Percentiles rank a stretch among this genome's conserved stretches.
Evolutionary conservation across 2,888 invertebrate species (phyloP).

Genomic region (Coelogynopora nodosa): DNA sequence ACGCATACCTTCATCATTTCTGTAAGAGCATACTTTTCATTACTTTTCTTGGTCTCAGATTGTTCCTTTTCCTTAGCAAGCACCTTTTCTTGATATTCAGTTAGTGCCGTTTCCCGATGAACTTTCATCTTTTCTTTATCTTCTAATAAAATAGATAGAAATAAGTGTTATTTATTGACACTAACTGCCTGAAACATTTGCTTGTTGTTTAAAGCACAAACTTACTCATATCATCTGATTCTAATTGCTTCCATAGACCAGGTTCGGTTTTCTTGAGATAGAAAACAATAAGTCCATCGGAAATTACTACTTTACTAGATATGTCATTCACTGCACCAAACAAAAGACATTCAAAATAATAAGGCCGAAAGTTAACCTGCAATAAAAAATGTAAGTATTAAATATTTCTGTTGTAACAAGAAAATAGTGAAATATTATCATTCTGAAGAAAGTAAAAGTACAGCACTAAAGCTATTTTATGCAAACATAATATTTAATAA

Average conservation of each 20-base stretch:
- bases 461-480: too few species aligned
- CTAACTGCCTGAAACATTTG: too few species aligned
- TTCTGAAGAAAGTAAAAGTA: too few species aligned
- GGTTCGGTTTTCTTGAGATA: slow-evolving; percentile 68
- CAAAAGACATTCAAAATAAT: slow-evolving; percentile 74
- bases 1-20: slow-evolving; percentile 29
- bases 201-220: not conserved
- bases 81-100: slow-evolving; percentile 14
- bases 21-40: slow-evolving; percentile 20
- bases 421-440: too few species aligned
- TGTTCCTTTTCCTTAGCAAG: slow-evolving; percentile 15
- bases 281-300: slow-evolving; percentile 68
- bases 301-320: slow-evolving; percentile 69
- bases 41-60: slow-evolving; percentile 1
- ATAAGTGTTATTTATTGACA: too few species aligned
- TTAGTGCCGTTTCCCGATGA: not conserved
- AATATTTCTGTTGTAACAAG: too few species aligned
- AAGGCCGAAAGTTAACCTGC: slow-evolving; percentile 70
- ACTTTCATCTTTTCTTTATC: not conserved
- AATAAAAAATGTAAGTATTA: too few species aligned
- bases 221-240: slow-evolving; percentile 53
- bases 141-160: too few species aligned
- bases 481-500: too few species aligned
- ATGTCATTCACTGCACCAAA: slow-evolving; percentile 67
- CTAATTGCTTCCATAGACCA: slow-evolving; percentile 55